These are phyloP conservation scores for Diplodus puntazzo DNA, from an alignment of 2,797 vertebrate species.

Conservation along the genomic window DNA sequence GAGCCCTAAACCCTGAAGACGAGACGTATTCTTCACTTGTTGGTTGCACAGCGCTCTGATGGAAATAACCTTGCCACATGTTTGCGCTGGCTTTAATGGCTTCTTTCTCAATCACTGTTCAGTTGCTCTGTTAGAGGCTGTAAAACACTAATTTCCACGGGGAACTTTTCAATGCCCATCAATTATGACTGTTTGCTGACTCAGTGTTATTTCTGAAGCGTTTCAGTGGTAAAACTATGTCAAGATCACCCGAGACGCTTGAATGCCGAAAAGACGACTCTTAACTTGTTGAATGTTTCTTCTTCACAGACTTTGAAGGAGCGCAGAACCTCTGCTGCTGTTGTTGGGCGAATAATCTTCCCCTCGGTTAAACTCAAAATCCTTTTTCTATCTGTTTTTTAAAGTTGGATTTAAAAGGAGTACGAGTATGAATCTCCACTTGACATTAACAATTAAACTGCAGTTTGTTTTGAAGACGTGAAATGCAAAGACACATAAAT, in stretches of 20 bases:
- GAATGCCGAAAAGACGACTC: background rate
- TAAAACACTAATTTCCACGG: background rate
- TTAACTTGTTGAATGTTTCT: background rate
- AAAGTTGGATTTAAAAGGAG: background rate
- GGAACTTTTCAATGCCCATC: background rate
- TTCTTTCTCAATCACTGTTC: background rate
- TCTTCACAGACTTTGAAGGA: background rate
- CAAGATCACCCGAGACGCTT: background rate
- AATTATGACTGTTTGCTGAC: background rate
- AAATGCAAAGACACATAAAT: no score
- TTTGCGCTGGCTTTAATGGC: background rate
- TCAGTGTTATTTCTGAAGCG: background rate
- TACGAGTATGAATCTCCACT: background rate
- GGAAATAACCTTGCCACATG: constrained; percentile 1
- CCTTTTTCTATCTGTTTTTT: background rate
- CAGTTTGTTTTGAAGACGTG: no score
- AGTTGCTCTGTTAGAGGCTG: background rate
- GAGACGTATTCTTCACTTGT: background rate
- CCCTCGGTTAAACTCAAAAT: background rate
- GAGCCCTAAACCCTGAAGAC: background rate
- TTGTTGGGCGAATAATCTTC: background rate
- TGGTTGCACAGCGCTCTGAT: background rate
- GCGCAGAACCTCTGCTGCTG: background rate
- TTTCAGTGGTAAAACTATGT: background rate
- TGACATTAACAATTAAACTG: background rate